Percentiles rank a stretch among this genome's conserved stretches.
These are phyloP conservation scores for Latrodectus elegans DNA, from an alignment of 2,888 invertebrate genomes.

Conservation along the genomic window DNA sequence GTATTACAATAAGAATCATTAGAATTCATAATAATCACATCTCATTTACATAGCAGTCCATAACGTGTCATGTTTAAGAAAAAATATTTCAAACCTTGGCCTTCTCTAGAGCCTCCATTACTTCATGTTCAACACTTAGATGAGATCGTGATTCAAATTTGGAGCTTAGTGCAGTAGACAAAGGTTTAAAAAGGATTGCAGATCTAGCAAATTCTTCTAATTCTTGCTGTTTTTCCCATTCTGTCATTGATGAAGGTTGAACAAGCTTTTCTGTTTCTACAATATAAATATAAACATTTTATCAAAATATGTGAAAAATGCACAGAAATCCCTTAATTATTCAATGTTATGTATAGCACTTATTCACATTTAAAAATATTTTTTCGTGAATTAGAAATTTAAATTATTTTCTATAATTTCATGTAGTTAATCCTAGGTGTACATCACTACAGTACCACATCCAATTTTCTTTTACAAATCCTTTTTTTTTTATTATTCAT, in stretches of 20 bases:
- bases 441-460: too few relatives aligned
- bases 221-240: conserved; percentile 89
- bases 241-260: conserved; percentile 79
- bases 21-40: too few relatives aligned
- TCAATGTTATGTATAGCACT: not conserved
- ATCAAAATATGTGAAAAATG: not conserved
- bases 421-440: too few relatives aligned
- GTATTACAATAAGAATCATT: too few relatives aligned
- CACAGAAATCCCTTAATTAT: not conserved
- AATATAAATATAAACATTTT: not conserved
- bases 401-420: too few relatives aligned
- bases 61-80: too few relatives aligned
- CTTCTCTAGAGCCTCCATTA: conserved; percentile 59
- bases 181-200: conserved; percentile 82
- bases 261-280: conserved; percentile 74
- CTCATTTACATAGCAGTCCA: too few relatives aligned
- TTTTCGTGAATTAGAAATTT: too few relatives aligned
- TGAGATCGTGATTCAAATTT: conserved; percentile 80
- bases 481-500: too few relatives aligned
- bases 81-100: conserved; percentile 22
- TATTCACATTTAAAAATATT: too few relatives aligned
- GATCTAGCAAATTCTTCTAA: conserved; percentile 86
- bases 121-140: conserved; percentile 53
- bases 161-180: conserved; percentile 76
- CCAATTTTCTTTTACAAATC: too few relatives aligned